These are phyloP conservation scores for Diloba caeruleocephala DNA, from an alignment of 2,888 invertebrate species.

Conservation along the genomic window DNA sequence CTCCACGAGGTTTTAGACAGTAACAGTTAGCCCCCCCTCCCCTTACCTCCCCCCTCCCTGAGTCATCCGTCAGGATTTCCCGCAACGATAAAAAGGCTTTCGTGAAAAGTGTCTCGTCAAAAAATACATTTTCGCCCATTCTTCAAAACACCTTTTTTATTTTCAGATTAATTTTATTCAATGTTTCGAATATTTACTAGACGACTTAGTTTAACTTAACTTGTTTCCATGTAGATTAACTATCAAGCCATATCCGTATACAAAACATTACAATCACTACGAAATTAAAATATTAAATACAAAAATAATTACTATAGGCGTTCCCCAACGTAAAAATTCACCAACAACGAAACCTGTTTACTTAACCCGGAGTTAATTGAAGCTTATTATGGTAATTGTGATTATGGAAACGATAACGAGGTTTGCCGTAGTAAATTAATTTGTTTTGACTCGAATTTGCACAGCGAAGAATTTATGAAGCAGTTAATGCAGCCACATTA, in stretches of 20 bases:
- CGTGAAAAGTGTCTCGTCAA: no score
- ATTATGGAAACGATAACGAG: constrained; percentile 42
- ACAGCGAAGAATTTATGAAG: constrained; percentile 36
- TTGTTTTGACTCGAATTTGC: constrained; percentile 38
- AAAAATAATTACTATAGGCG: constrained; percentile 14
- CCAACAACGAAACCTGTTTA: constrained; percentile 41
- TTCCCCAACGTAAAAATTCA: constrained; percentile 14
- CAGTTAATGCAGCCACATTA: constrained; percentile 24
- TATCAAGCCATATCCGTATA: neutral
- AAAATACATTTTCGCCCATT: no score
- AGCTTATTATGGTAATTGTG: constrained; percentile 51
- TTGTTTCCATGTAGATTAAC: no score
- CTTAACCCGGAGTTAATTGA: constrained; percentile 53
- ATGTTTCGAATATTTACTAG: no score
- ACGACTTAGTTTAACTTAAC: no score
- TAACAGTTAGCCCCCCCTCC: no score
- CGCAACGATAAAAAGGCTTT: no score
- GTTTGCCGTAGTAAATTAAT: constrained; percentile 42
- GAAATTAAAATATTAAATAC: neutral
- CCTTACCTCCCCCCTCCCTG: no score
- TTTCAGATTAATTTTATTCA: no score
- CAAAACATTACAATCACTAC: neutral
- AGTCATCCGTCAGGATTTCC: no score
- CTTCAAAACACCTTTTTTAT: no score
- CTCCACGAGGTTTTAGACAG: no score